Base-by-base conservation (phyloP, 2,113 vertebrate genomes). In the Misgurnus anguillicaudatus region DNA sequence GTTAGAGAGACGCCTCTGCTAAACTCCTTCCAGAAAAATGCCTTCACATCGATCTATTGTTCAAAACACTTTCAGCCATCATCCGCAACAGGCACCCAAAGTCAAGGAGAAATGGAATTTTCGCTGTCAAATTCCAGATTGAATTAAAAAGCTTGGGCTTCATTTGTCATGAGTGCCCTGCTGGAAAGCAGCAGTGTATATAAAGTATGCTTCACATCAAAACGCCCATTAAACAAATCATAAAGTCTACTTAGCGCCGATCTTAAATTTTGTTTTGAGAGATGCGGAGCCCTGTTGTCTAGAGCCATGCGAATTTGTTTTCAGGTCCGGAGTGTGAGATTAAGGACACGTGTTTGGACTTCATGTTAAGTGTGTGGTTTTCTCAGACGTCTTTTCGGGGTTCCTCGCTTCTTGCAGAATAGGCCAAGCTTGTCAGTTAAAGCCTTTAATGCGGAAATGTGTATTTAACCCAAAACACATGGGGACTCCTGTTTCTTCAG, bases 251-350 rank as follows among this genome's bases (percentile, higher is more conserved):
- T 94, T 92, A 78, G 86, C 51, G 86, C 87, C 86, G 81, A 88
- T 85, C 87, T 90, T 90, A 92, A 92, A 81, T 92, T 94, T 92
- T 93, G 89, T 89, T 88, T 86, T 82, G 87, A 83, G 88, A 91
- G 90, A 86, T 72, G 86, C 83, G 78, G 90, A 89, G 90, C 88
- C 87, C 85, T 83, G 84, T 94, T 94, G 93, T 95, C 88, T 92
- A 90, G 81, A 93, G 93, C 95, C 93, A 89, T 91, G 88, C 90
- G 89, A 94, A 95, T 94, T 93, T 92, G 93, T 94, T 95, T 95
- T 92, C 93, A 94, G 91, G 92, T 94, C 89, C 88, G 64, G 85
- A 88, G 89, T 88, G 82, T 91, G 87, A 94, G 93, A 96, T 95
- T 89, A 93, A 93, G 93, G 94, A 91, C 96, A 97, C 92, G 93